These are phyloP conservation scores for Cylas formicarius DNA, from an alignment of 1,140 invertebrate genomes.

Conservation along the genomic window DNA sequence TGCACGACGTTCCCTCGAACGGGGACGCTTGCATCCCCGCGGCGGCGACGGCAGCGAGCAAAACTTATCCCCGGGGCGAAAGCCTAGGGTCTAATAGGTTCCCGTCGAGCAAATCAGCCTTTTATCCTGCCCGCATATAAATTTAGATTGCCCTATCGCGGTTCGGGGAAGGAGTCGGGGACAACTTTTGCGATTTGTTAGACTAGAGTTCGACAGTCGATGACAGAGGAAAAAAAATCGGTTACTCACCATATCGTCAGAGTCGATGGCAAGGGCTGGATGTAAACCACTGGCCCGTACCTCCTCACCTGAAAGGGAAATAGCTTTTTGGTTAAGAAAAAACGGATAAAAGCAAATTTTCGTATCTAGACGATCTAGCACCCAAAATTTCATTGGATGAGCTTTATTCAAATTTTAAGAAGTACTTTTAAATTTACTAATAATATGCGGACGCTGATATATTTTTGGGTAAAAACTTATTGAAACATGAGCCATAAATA, in stretches of 20 bases:
- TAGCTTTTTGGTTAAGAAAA: too few species aligned
- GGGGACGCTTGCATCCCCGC: too few species aligned
- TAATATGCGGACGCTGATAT: too few species aligned
- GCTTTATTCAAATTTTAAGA: too few species aligned
- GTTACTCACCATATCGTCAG: slow-evolving; percentile 43
- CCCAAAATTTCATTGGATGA: too few species aligned
- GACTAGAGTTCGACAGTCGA: background rate
- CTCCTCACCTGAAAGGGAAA: slow-evolving; percentile 42
- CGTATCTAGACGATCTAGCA: too few species aligned
- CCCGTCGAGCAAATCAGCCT: background rate
- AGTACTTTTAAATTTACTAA: too few species aligned
- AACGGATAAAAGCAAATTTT: too few species aligned
- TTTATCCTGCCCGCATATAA: background rate
- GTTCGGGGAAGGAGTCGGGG: background rate
- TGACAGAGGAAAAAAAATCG: slow-evolving; percentile 2
- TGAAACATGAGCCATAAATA: too few species aligned
- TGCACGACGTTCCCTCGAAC: too few species aligned
- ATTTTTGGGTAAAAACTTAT: too few species aligned
- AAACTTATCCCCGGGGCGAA: slow-evolving; percentile 4
- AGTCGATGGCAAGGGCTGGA: slow-evolving; percentile 40
- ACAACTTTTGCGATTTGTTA: slow-evolving; percentile 12
- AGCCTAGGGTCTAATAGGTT: background rate
- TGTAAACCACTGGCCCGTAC: slow-evolving; percentile 40
- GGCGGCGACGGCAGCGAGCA: slow-evolving; percentile 2
- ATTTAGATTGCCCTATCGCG: background rate